Percentiles rank a stretch among this genome's conserved stretches.
These are phyloP conservation scores for Aegithalos caudatus DNA, from an alignment of 2,113 vertebrate species.

Conservation along the genomic window DNA sequence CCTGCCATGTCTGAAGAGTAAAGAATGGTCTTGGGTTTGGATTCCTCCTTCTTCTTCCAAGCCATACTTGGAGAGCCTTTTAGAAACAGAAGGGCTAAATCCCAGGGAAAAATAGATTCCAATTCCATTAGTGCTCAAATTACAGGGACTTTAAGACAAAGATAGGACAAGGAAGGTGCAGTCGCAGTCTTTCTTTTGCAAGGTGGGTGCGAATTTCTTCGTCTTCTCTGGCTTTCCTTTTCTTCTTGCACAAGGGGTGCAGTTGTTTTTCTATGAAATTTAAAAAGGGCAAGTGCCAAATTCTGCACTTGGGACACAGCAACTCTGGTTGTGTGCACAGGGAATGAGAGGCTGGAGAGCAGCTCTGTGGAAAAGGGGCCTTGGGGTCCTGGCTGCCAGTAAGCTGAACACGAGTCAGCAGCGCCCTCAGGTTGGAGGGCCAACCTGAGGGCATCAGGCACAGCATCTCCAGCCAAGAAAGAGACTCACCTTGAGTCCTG, in stretches of 20 bases:
- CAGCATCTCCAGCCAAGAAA: background rate
- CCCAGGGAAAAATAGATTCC: background rate
- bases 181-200: background rate
- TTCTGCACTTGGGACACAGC: background rate
- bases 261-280: background rate
- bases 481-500: background rate
- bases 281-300: background rate
- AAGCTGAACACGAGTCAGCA: background rate
- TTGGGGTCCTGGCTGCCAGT: no score
- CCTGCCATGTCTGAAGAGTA: background rate
- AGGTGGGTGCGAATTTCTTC: background rate
- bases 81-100: background rate
- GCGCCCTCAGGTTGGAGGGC: background rate
- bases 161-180: background rate
- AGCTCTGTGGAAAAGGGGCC: rapidly evolving
- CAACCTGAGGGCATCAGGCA: background rate
- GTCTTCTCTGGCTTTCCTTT: background rate
- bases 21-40: background rate
- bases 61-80: background rate
- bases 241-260: background rate
- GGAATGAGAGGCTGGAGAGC: background rate
- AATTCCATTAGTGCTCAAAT: background rate
- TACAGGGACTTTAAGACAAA: background rate
- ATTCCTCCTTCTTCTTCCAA: background rate
- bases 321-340: background rate